Conservation (phyloP, 2,888 invertebrate genomes). For the Beris chalybata region DNA sequence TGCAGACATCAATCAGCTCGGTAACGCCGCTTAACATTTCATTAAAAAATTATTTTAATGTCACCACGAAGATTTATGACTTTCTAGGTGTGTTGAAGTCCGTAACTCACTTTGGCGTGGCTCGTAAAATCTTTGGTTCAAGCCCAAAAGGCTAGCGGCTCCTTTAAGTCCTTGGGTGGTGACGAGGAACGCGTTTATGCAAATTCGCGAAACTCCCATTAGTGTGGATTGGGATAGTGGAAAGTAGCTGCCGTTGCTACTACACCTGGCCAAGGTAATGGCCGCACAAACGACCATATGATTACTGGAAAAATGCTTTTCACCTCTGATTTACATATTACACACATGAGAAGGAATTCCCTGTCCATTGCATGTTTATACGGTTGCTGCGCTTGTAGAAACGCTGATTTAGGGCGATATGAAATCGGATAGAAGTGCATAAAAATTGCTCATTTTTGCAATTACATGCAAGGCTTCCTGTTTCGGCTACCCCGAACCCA, state of each 20-base stretch:
- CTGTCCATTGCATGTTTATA: too few species aligned
- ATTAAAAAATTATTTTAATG: slow-evolving; percentile 38
- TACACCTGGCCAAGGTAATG: not conserved
- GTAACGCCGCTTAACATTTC: slow-evolving; percentile 37
- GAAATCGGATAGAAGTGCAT: too few species aligned
- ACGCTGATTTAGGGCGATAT: too few species aligned
- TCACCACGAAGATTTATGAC: slow-evolving; percentile 35
- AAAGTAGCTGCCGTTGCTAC: not conserved
- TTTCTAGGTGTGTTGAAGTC: slow-evolving; percentile 1
- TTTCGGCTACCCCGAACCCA: too few species aligned
- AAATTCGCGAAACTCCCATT: slow-evolving; percentile 1
- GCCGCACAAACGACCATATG: slow-evolving; percentile 34
- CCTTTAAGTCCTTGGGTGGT: too few species aligned
- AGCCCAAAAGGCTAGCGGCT: not conserved
- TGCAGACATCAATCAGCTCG: slow-evolving; percentile 28
- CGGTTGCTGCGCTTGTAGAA: too few species aligned
- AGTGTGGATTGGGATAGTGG: not conserved
- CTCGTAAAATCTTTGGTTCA: slow-evolving; percentile 15
- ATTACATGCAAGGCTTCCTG: too few species aligned
- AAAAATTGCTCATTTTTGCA: too few species aligned
- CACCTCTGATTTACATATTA: slow-evolving; percentile 18
- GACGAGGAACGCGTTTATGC: slow-evolving; percentile 20
- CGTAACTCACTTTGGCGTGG: slow-evolving; percentile 16
- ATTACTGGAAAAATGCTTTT: slow-evolving; percentile 38
- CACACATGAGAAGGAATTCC: not conserved